phyloP scores from a whole-genome alignment of 2,113 vertebrate genomes.

The Rhegmatorhina hoffmannsi region DNA sequence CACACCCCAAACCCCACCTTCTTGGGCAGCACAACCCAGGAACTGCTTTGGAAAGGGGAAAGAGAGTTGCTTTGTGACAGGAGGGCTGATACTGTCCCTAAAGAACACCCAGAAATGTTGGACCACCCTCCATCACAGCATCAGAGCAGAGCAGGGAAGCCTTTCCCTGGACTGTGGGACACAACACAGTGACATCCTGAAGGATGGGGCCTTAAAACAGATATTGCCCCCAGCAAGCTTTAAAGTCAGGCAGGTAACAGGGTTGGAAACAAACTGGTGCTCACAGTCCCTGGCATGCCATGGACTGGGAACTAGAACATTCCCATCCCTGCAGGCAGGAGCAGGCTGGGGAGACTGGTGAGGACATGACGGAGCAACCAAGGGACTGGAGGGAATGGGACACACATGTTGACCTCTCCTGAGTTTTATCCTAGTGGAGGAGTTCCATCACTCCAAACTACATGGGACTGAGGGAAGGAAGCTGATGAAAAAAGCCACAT shows the following conservation, averaged over 20 bases:
- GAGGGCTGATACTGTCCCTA: background rate
- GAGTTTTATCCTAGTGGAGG: background rate
- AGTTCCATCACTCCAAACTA: background rate
- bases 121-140: background rate
- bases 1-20: background rate
- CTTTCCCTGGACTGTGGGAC: background rate
- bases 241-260: background rate
- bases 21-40: background rate
- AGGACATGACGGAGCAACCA: background rate
- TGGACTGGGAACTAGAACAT: background rate
- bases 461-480: fast-evolving
- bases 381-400: background rate
- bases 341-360: background rate
- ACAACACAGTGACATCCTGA: background rate
- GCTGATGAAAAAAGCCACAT: fast-evolving
- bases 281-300: background rate
- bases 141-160: background rate
- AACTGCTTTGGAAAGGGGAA: background rate
- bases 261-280: background rate
- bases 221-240: background rate
- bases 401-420: background rate
- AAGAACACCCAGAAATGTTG: background rate
- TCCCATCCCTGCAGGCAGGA: background rate
- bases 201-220: background rate
- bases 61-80: background rate